Base-by-base conservation (phyloP, 92 coral and sea anemone genomes). In the Porites lobata region DNA sequence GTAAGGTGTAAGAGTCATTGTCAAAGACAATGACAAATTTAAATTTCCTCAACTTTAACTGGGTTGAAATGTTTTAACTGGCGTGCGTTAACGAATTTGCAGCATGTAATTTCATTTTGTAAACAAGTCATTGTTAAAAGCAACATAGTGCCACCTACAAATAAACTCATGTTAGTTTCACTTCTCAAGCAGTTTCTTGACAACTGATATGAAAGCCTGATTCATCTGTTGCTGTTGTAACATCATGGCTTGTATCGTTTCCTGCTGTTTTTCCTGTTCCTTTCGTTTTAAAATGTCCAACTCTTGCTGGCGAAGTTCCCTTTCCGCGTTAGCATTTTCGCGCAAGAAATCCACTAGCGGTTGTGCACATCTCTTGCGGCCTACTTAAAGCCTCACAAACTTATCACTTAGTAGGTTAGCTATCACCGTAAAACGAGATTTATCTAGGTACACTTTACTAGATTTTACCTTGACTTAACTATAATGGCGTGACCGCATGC, bases 231-330 rank as follows among this genome's bases (percentile, higher is more conserved):
- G 65, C 79, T 75, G 79, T 51, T 75, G 63, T 75, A 75, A 51
- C 65, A 75, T 75, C 79, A 62, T 59, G 82, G 82, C 82, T 78
- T 78, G 82, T 1, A 63, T 78, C 82, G 70, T 78, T 78, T 78
- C 82, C 82, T 78, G 82, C 43, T 32, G 43, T 32, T 32, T 32
- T 32, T 32, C 43, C 43, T 32, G 43, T 32, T 32, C 4, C 43
- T 78, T 78, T 78, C 51, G 63, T 70, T 81, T 68, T n/a, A n/a
- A n/a, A 24, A 78, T 78, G 82, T 78, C 82, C 82, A 78, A 78
- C 82, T 78, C 82, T 61, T 78, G 82, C 82, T 26, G 82, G 82
- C 69, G 70, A 78, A 62, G 82, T 78, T 78, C 82, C 5, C 43
- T 3, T 32, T 32, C 5, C 5, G 43, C 43, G 43, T 32, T 32